Percentiles rank a stretch among this genome's conserved stretches.
Conservation (phyloP, 2,113 vertebrate genomes). For the Erythrocercus mccallii region DNA sequence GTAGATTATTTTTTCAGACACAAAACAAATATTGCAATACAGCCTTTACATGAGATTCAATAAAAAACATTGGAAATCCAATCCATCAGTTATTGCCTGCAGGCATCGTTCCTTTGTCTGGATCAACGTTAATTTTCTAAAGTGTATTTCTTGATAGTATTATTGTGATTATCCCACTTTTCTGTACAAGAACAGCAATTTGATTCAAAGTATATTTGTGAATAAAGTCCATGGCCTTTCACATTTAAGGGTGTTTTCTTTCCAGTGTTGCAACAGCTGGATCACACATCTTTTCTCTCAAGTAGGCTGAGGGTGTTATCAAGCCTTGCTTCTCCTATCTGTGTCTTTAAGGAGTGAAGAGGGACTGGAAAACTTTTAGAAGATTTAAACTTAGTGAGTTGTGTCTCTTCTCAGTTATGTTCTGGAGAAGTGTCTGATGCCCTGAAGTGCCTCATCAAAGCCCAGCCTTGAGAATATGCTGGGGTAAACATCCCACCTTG, state of each 20-base stretch:
- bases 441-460: background rate
- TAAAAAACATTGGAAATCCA: background rate
- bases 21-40: background rate
- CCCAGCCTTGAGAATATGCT: background rate
- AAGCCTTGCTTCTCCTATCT: background rate
- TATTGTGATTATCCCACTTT: background rate
- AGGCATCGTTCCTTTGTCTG: background rate
- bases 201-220: background rate
- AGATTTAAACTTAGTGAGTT: background rate
- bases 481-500: background rate
- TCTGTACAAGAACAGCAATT: background rate
- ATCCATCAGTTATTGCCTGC: background rate
- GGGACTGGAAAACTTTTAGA: background rate
- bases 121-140: background rate
- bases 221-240: background rate
- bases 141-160: background rate
- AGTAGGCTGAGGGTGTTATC: background rate
- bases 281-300: background rate
- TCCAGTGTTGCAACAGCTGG: background rate
- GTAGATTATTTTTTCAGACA: background rate
- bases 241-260: background rate
- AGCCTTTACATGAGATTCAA: background rate
- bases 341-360: background rate
- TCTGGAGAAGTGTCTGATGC: background rate
- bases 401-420: background rate